phyloP scores from a whole-genome alignment of 2,797 vertebrate species.

The Acropternis orthonyx region DNA sequence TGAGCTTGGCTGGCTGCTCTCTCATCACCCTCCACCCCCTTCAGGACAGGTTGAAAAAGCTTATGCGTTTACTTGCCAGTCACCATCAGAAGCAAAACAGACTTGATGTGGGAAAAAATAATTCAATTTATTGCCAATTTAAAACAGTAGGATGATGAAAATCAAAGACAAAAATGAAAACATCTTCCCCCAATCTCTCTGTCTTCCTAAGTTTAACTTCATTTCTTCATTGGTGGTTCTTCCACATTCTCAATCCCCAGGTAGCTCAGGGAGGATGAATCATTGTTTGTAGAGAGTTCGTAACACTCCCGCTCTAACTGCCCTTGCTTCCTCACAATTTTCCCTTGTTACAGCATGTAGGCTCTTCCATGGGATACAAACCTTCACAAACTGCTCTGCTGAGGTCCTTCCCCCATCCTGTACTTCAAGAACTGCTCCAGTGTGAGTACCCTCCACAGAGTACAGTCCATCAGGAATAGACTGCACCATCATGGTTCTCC shows the following conservation, averaged over 20 bases:
- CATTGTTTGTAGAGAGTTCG: accelerated
- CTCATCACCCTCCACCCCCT: background rate
- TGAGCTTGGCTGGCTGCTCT: background rate
- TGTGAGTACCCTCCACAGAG: accelerated
- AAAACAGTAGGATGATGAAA: background rate
- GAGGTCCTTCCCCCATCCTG: accelerated
- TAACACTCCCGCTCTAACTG: accelerated
- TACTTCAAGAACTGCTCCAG: background rate
- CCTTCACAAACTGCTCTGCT: background rate
- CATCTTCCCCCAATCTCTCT: accelerated
- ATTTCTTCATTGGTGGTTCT: background rate
- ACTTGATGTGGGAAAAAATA: background rate
- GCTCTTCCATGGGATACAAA: background rate
- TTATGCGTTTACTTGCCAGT: background rate
- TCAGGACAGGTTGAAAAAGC: background rate
- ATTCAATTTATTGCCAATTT: background rate
- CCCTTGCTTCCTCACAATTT: background rate
- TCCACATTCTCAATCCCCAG: background rate
- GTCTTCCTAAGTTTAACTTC: background rate
- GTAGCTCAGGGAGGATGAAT: background rate
- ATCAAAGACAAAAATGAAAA: background rate
- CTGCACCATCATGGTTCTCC: accelerated
- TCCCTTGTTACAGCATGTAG: accelerated
- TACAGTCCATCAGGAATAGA: background rate
- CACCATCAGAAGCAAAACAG: background rate